Evolutionary conservation across 2,113 vertebrate genomes (phyloP).

Genomic region (Oreotrochilus melanogaster): DNA sequence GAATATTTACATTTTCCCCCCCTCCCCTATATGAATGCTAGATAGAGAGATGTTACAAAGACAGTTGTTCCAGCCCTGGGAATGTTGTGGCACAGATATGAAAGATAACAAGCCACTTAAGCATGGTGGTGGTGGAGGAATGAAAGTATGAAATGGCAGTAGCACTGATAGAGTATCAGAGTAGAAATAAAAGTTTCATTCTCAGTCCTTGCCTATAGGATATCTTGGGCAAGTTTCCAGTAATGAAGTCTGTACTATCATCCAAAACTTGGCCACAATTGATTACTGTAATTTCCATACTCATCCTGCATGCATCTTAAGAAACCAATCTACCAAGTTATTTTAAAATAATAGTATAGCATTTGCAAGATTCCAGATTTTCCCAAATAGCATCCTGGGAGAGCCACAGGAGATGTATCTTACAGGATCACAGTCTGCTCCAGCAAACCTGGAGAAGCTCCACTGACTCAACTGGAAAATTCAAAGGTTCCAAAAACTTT

Average conservation of each 20-base stretch:
- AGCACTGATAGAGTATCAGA: not conserved
- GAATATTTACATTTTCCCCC: not conserved
- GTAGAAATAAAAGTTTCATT: not conserved
- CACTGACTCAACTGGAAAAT: not conserved
- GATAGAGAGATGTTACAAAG: not conserved
- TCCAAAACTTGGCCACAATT: slow-evolving; percentile 5
- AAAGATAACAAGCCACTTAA: not conserved
- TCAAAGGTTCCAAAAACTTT: not conserved
- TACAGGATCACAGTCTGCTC: not conserved
- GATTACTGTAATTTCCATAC: slow-evolving; percentile 28
- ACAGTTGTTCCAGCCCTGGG: not conserved
- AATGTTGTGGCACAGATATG: not conserved
- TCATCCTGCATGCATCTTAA: slow-evolving; percentile 4
- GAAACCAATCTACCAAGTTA: slow-evolving; percentile 14
- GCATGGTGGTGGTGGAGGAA: not conserved
- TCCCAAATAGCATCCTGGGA: not conserved
- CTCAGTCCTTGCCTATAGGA: not conserved
- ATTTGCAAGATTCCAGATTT: not conserved
- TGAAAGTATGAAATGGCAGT: not conserved
- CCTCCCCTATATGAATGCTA: not conserved
- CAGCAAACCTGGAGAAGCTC: not conserved
- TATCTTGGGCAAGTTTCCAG: not conserved
- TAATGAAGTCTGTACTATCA: not conserved
- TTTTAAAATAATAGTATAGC: not conserved
- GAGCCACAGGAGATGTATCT: slow-evolving; percentile 11